Base-by-base conservation (phyloP, 2,888 invertebrate genomes). In the Melitaea athalia region DNA sequence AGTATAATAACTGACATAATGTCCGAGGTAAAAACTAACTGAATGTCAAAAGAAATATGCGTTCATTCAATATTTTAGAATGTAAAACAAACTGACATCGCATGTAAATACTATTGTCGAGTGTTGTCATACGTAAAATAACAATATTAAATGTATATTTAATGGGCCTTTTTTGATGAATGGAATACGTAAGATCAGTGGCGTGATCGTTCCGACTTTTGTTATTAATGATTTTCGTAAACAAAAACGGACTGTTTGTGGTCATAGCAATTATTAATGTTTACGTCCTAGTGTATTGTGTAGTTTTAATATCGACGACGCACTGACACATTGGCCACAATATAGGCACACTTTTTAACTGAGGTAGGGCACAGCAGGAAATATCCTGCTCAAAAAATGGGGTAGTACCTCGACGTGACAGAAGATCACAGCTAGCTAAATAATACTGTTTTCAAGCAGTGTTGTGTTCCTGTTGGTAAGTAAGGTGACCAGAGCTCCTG, bases 71-170 rank as follows among this genome's bases (percentile, higher is more conserved):
- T 84, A 87, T 90, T 91, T 89, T 83, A 87, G 24, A 86, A 88
- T 89, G 90, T 91, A 91, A 91, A 92, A 92, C 91, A 92, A 91
- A 91, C 92, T 92, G 91, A 91, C 92, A 88, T 88, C 86, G 87
- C 91, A 91, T 91, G 90, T 92, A 92, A 92, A 92, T 91, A 92
- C 87, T 88, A 89, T 92, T 92, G 91, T 92, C 82, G 81, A 80
- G 83, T 83, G 89, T 85, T 89, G 88, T 88, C 89, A 88, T 85
- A 81, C 85, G 83, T 87, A 85, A 86, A 87, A 88, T 89, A 84
- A 88, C 83, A 72, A 81, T 84, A 83, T 81, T 83, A 88, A 91
- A 92, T 91, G 86, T 88, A 83, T 82, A 84, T 90, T 85, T 91
- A 89, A 89, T 91, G 86, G 78, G 83, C 74, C 75, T 79, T 85